Conservation (phyloP, 2,113 vertebrate species). For the Brachirus orientalis region DNA sequence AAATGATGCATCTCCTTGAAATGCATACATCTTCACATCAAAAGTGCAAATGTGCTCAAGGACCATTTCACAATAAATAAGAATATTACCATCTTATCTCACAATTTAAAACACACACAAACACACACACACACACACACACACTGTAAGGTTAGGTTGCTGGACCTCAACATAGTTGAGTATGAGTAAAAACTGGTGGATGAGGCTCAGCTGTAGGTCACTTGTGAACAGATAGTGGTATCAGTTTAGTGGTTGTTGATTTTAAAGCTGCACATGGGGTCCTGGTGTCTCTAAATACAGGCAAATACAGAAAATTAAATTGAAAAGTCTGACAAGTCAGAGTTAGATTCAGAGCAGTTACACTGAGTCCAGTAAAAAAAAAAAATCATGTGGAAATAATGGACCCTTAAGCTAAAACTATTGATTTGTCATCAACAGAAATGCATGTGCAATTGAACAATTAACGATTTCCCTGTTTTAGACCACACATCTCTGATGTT, state of each 20-base stretch:
- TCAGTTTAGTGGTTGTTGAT: conserved; percentile 8
- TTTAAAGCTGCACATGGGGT: conserved; percentile 14
- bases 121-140: conserved; percentile 38
- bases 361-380: not conserved
- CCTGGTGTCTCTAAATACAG: too few relatives aligned
- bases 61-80: conserved; percentile 55
- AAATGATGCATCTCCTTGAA: not conserved
- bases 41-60: conserved; percentile 69
- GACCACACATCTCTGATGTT: too few relatives aligned
- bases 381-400: too few relatives aligned
- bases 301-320: too few relatives aligned
- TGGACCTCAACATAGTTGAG: conserved; percentile 2
- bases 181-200: conserved; percentile 12
- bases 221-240: conserved; percentile 35
- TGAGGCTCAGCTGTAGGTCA: conserved; percentile 37
- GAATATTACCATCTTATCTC: conserved; percentile 41
- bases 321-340: too few relatives aligned
- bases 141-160: conserved; percentile 30
- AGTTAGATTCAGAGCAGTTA: conserved; percentile 11
- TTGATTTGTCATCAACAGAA: too few relatives aligned
- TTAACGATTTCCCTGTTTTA: too few relatives aligned
- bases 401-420: too few relatives aligned
- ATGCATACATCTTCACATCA: conserved; percentile 16
- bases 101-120: conserved; percentile 32
- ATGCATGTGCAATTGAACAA: too few relatives aligned